Evolutionary conservation across 2,113 vertebrate species (phyloP).

Genomic region (Burhinus bistriatus): DNA sequence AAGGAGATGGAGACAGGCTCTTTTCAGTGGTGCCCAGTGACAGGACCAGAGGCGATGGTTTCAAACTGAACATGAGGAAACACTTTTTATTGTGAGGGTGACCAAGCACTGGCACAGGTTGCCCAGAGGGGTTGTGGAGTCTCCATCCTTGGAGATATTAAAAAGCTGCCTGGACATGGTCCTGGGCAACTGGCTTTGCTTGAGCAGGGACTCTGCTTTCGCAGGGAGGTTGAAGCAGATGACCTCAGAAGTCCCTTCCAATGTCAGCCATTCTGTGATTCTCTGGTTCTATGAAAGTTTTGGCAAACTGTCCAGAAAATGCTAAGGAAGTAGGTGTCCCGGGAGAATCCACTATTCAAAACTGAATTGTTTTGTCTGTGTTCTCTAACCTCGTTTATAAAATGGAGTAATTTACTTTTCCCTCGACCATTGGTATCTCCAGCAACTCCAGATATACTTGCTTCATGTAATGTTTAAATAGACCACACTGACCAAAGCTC

Average conservation of each 20-base stretch:
- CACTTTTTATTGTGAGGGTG: neutral
- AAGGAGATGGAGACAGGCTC: neutral
- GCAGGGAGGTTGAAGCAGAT: neutral
- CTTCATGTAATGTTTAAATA: neutral
- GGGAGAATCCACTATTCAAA: neutral
- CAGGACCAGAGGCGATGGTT: neutral
- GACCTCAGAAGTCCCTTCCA: neutral
- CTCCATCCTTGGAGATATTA: neutral
- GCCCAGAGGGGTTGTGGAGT: neutral
- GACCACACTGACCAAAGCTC: neutral
- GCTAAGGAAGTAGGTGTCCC: neutral
- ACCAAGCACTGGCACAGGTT: neutral
- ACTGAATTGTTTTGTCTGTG: neutral
- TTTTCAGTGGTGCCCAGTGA: neutral
- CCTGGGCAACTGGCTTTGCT: neutral
- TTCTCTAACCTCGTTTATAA: neutral
- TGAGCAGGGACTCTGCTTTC: neutral
- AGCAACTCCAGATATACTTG: neutral
- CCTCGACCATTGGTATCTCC: neutral
- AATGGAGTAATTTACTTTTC: neutral
- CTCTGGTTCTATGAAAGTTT: neutral
- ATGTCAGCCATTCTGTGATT: neutral
- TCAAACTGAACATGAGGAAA: neutral
- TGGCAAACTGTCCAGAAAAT: neutral
- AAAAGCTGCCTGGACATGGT: neutral